Evolutionary conservation across 1,140 invertebrate genomes (phyloP).

Genomic region (Cyclina sinensis): DNA sequence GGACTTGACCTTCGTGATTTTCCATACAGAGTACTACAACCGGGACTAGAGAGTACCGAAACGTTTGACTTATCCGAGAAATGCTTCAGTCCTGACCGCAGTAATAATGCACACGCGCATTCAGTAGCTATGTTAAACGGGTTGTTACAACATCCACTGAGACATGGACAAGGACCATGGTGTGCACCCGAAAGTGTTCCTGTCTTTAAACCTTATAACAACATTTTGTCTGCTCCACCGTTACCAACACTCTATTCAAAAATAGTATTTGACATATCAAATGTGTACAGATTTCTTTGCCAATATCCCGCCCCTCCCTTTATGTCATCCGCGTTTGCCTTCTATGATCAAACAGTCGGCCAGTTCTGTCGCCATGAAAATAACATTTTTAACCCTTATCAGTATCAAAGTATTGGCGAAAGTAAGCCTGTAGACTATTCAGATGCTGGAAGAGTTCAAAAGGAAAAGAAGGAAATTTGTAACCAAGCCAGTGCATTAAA

Average conservation of each 20-base stretch:
- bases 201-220: neutral
- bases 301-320: neutral
- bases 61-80: too few relatives aligned
- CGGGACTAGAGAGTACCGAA: neutral
- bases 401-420: neutral
- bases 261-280: neutral
- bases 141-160: neutral
- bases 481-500: neutral
- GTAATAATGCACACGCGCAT: too few relatives aligned
- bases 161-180: neutral
- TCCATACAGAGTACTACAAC: neutral
- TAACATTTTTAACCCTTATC: neutral
- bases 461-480: too few relatives aligned
- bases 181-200: neutral
- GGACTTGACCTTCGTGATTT: neutral
- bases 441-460: neutral
- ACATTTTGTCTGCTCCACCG: neutral
- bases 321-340: neutral
- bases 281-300: neutral
- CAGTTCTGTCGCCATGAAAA: neutral
- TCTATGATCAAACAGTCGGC: neutral
- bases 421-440: neutral
- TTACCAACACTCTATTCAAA: neutral
- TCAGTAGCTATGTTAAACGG: too few relatives aligned
- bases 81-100: too few relatives aligned